Percentiles rank a stretch among this genome's conserved stretches.
These are phyloP conservation scores for Apostichopus californicus DNA, from an alignment of 35 echinoderm and acorn worm genomes.

Conservation along the genomic window DNA sequence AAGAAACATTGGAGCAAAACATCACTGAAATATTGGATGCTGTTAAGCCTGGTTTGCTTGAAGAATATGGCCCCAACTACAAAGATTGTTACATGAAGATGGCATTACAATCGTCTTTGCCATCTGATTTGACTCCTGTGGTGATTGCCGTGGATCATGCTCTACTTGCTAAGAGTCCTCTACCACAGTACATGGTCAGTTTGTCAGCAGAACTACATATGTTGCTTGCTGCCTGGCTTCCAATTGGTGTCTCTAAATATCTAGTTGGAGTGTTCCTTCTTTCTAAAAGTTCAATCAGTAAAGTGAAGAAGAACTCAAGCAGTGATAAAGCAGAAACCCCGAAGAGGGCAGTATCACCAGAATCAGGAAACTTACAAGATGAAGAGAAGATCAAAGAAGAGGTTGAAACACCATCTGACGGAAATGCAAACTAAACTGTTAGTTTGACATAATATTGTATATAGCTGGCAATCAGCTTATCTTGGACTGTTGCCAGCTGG, in stretches of 20 bases:
- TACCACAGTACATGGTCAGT: not conserved
- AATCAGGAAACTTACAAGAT: not conserved
- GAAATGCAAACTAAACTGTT: not conserved
- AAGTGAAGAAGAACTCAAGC: not conserved
- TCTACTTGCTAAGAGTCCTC: slow-evolving; percentile 32
- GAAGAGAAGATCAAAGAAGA: not conserved
- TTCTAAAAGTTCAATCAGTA: not conserved
- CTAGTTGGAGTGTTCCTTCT: not conserved
- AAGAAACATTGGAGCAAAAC: not conserved
- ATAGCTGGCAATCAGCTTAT: too few species aligned
- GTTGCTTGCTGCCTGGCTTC: not conserved
- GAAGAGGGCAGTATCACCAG: too few species aligned
- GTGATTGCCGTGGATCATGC: slow-evolving; percentile 19
- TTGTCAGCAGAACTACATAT: not conserved
- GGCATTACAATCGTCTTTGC: not conserved
- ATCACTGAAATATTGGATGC: not conserved
- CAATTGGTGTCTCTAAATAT: slow-evolving; percentile 12
- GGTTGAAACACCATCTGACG: not conserved
- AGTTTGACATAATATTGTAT: not conserved
- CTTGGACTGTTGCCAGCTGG: too few species aligned
- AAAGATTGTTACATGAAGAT: not conserved
- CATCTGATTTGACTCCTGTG: slow-evolving; percentile 1
- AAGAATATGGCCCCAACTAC: slow-evolving; percentile 25
- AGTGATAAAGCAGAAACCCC: not conserved
- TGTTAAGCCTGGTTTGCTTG: not conserved